phyloP scores from a whole-genome alignment of 2,113 vertebrate genomes.

The Cygnus atratus region DNA sequence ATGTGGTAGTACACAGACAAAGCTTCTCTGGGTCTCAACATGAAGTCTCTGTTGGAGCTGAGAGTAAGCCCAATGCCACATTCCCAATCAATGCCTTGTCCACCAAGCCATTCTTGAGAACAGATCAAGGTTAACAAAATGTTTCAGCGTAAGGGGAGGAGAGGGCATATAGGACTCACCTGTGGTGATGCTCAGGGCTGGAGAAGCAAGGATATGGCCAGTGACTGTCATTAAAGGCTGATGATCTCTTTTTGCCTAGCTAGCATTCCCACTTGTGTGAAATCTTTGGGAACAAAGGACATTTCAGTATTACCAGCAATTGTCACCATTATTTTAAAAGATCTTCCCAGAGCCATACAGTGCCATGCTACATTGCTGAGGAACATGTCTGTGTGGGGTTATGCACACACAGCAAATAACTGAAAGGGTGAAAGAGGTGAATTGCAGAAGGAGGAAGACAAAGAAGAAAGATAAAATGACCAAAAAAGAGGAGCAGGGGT shows the following conservation, averaged over 20 bases:
- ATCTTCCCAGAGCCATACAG: not conserved
- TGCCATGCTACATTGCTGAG: not conserved
- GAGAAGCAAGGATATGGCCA: not conserved
- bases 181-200: not conserved
- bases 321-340: not conserved
- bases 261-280: not conserved
- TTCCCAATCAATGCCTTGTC: not conserved
- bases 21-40: not conserved
- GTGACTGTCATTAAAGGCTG: not conserved
- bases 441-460: not conserved
- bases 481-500: too few relatives aligned
- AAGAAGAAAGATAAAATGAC: not conserved
- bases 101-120: not conserved
- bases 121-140: not conserved
- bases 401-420: not conserved
- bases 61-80: rapidly evolving
- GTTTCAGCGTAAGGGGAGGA: not conserved
- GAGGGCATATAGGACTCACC: not conserved
- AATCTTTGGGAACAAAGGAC: not conserved
- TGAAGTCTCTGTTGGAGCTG: not conserved
- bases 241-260: not conserved
- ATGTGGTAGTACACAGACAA: not conserved
- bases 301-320: not conserved
- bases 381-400: not conserved
- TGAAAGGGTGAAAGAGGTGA: not conserved